phyloP scores from a whole-genome alignment of 2,888 invertebrate species.

The Itoplectis maculator region DNA sequence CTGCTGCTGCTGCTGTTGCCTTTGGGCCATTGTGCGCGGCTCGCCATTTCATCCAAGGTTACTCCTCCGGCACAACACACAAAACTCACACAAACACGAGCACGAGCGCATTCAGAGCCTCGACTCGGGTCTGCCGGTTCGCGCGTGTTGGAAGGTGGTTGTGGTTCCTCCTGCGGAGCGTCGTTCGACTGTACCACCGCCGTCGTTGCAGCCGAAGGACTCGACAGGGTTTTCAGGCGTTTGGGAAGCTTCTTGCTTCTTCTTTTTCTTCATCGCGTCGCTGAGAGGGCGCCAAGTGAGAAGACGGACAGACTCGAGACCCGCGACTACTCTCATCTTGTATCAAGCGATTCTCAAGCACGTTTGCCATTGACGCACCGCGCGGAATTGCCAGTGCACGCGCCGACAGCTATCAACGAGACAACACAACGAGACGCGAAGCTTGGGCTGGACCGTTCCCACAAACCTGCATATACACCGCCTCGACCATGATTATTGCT shows the following conservation, averaged over 20 bases:
- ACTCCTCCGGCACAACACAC: conserved; percentile 48
- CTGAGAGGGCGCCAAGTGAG: background rate
- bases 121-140: background rate
- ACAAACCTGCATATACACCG: conserved; percentile 31
- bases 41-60: conserved; percentile 69
- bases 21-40: conserved; percentile 66
- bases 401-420: conserved; percentile 36
- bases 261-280: conserved; percentile 1
- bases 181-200: background rate
- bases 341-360: conserved; percentile 17
- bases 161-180: conserved; percentile 13
- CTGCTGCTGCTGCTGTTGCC: conserved; percentile 14
- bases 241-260: background rate
- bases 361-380: conserved; percentile 41
- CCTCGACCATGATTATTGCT: conserved; percentile 55
- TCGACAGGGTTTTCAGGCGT: background rate
- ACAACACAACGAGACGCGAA: conserved; percentile 27
- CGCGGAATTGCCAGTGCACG: conserved; percentile 48
- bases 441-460: conserved; percentile 45
- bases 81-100: too few relatives aligned
- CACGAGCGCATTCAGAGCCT: conserved; percentile 27
- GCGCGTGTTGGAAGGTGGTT: background rate
- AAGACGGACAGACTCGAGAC: conserved; percentile 7
- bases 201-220: conserved; percentile 2
- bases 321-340: background rate